These are phyloP conservation scores for Sebastes oblongus DNA, from an alignment of 2,797 vertebrate species.

Conservation along the genomic window DNA sequence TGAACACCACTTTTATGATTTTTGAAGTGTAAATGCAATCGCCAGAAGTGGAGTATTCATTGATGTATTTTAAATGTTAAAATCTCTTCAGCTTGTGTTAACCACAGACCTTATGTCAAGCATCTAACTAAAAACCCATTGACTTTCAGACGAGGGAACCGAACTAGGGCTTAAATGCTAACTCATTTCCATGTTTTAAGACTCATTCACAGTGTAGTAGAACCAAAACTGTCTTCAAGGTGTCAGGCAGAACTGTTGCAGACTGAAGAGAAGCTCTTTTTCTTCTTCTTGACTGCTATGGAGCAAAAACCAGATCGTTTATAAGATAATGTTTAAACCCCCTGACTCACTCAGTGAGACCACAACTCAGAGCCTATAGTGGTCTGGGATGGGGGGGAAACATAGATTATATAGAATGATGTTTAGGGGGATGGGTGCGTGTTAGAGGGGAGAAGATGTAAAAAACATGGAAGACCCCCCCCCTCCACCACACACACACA, in stretches of 20 bases:
- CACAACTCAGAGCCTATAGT: slow-evolving; percentile 13
- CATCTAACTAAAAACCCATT: too few relatives aligned
- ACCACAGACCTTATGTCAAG: too few relatives aligned
- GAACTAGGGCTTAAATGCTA: too few relatives aligned
- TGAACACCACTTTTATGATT: too few relatives aligned
- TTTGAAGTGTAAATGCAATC: too few relatives aligned
- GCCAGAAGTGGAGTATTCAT: too few relatives aligned
- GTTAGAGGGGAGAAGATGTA: slow-evolving; percentile 35
- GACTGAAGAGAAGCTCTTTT: not conserved
- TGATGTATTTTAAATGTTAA: too few relatives aligned
- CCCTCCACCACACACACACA: slow-evolving; percentile 5
- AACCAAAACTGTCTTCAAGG: not conserved
- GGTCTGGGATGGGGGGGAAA: not conserved
- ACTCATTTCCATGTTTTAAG: too few relatives aligned
- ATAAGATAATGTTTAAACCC: slow-evolving; percentile 59
- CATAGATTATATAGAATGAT: slow-evolving; percentile 20
- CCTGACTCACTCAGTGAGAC: slow-evolving; percentile 14
- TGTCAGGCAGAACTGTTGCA: slow-evolving; percentile 3
- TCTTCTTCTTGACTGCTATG: not conserved
- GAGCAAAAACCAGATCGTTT: slow-evolving; percentile 8
- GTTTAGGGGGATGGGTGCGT: slow-evolving; percentile 36
- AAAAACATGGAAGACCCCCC: slow-evolving; percentile 54
- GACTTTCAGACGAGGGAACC: too few relatives aligned
- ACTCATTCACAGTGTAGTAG: not conserved
- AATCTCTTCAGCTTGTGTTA: too few relatives aligned